Percentiles rank a stretch among this genome's conserved stretches.
Conservation (phyloP, 2,113 vertebrate species). For the Nesoenas mayeri region DNA sequence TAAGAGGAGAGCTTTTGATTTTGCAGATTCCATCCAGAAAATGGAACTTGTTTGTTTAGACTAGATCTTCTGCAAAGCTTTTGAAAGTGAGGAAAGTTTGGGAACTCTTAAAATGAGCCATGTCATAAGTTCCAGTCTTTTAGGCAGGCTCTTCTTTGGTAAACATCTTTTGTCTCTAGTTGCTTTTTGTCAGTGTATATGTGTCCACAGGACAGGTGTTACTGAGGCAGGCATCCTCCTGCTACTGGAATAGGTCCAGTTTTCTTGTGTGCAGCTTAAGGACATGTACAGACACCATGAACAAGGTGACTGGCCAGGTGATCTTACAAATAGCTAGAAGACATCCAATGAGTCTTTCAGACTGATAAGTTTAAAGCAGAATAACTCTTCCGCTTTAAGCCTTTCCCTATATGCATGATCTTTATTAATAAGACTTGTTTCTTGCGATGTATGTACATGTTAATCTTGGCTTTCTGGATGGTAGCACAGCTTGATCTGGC, state of each 20-base stretch:
- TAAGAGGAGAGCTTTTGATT: neutral
- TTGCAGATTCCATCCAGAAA: neutral
- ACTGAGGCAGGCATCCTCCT: neutral
- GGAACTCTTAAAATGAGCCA: neutral
- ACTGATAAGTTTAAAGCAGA: neutral
- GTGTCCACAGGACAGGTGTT: neutral
- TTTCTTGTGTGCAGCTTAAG: neutral
- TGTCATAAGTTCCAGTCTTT: rapidly evolving
- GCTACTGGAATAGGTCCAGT: neutral
- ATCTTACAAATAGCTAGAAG: neutral
- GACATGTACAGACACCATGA: neutral
- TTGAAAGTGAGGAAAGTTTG: neutral
- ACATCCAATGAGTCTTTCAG: neutral
- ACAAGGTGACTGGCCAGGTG: neutral
- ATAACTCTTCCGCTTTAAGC: neutral
- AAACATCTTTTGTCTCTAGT: neutral
- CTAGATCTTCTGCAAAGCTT: neutral
- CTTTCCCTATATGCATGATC: neutral
- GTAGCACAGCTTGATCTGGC: neutral
- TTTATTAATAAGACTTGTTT: neutral
- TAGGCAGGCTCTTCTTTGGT: neutral
- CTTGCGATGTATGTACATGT: neutral
- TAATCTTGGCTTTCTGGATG: neutral
- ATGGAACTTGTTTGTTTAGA: neutral
- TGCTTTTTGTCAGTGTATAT: neutral